These are phyloP conservation scores for Polymixis flavicincta DNA, from an alignment of 2,888 invertebrate species.

Conservation along the genomic window DNA sequence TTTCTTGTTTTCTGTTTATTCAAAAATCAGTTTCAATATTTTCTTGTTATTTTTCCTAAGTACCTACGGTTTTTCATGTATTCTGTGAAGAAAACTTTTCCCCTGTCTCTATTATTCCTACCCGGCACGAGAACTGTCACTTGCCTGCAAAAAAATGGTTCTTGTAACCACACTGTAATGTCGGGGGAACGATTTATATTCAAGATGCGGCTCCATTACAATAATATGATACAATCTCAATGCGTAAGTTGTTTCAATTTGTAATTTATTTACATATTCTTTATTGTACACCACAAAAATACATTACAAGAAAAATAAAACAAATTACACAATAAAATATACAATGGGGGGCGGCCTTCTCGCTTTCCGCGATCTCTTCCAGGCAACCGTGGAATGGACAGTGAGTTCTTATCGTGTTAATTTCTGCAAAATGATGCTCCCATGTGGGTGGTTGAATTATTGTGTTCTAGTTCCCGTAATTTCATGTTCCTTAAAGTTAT, in stretches of 20 bases:
- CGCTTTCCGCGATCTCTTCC: too few species aligned
- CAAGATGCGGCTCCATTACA: conserved; percentile 1
- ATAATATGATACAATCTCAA: conserved; percentile 15
- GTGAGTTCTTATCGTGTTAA: conserved; percentile 12
- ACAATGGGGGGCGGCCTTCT: too few species aligned
- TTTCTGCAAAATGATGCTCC: neutral
- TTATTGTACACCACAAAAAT: too few species aligned
- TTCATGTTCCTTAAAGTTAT: neutral
- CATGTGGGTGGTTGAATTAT: neutral
- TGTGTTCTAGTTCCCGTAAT: neutral
- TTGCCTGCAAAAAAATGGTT: neutral
- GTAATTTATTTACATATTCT: neutral
- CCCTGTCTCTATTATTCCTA: conserved; percentile 7
- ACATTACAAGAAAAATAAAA: too few species aligned
- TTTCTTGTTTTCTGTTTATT: too few species aligned
- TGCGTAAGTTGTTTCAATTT: neutral
- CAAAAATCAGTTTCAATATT: neutral
- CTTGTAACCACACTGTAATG: neutral
- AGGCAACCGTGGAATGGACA: too few species aligned
- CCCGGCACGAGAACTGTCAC: conserved; percentile 9
- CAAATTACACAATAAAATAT: too few species aligned
- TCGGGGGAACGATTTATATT: conserved; percentile 30
- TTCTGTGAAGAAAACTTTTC: neutral
- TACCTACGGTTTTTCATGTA: neutral
- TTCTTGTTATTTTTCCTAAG: neutral